Conservation (phyloP, 30 jellyfish, hydroid and myxozoan genomes). For the Pelagia noctiluca region DNA sequence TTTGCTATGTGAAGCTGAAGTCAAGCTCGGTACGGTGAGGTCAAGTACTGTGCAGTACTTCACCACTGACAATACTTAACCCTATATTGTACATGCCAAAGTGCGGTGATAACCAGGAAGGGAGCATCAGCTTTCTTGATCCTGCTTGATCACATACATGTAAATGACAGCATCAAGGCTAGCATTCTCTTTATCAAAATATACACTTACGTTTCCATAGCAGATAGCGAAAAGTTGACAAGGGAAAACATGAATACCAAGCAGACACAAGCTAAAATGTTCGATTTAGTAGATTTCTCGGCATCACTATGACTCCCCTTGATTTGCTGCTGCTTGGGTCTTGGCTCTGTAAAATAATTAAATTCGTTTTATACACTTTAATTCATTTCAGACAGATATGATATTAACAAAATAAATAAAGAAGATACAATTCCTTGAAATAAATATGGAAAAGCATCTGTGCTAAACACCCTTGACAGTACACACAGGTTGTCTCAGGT, state of each 20-base stretch:
- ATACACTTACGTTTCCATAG: constrained; percentile 61
- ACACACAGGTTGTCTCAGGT: too few relatives aligned
- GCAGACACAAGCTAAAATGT: not conserved
- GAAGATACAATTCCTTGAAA: too few relatives aligned
- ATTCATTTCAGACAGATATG: too few relatives aligned
- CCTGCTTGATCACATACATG: not conserved
- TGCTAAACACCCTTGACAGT: too few relatives aligned
- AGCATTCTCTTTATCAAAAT: not conserved
- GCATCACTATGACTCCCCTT: not conserved
- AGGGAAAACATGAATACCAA: constrained; percentile 45
- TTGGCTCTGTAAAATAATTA: constrained; percentile 11
- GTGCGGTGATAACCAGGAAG: too few relatives aligned
- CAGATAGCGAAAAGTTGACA: constrained; percentile 36
- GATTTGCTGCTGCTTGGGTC: not conserved
- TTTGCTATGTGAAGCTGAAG: too few relatives aligned
- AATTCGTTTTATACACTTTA: too few relatives aligned
- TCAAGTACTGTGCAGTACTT: too few relatives aligned
- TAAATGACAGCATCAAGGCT: not conserved
- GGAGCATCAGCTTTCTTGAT: not conserved
- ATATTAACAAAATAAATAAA: too few relatives aligned
- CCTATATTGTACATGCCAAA: not conserved
- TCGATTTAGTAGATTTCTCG: not conserved
- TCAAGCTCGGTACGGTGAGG: too few relatives aligned
- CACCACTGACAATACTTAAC: not conserved
- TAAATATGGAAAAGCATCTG: too few relatives aligned